A percentile compares a stretch with the other conserved stretches of the same genome.
phyloP scores from a whole-genome alignment of 2,797 vertebrate genomes.

The Esox masquinongy region DNA sequence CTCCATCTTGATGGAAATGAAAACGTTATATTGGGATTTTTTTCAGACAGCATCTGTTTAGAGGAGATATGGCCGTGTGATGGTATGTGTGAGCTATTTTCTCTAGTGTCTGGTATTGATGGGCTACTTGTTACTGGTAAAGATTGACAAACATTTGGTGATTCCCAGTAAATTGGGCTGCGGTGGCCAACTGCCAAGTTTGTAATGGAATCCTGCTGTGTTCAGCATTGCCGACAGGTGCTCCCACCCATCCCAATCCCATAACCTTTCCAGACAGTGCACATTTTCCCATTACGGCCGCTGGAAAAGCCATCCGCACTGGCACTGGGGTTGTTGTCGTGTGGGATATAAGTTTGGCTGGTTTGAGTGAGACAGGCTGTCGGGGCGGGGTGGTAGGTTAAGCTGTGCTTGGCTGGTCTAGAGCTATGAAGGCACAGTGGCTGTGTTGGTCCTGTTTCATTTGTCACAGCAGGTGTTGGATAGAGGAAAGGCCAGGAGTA shows the following conservation, averaged over 20 bases:
- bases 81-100: conserved; percentile 68
- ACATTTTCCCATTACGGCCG: conserved; percentile 77
- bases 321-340: conserved; percentile 61
- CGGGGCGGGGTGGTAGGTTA: conserved; percentile 52
- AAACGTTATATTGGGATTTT: conserved; percentile 65
- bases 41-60: conserved; percentile 73
- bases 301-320: conserved; percentile 65
- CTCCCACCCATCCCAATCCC: conserved; percentile 72
- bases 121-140: conserved; percentile 68
- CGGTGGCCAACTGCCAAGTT: conserved; percentile 66
- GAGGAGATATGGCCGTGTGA: conserved; percentile 70
- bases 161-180: conserved; percentile 78
- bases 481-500: conserved; percentile 25
- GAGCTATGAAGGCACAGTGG: conserved; percentile 67
- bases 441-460: conserved; percentile 71
- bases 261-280: conserved; percentile 75
- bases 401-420: conserved; percentile 66
- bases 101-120: conserved; percentile 69
- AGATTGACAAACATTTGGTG: conserved; percentile 76
- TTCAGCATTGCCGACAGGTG: conserved; percentile 72
- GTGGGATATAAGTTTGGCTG: conserved; percentile 63
- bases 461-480: conserved; percentile 72
- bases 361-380: conserved; percentile 53
- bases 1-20: conserved; percentile 70
- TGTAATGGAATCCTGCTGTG: conserved; percentile 81